A percentile compares a stretch with the other conserved stretches of the same genome.
Evolutionary conservation across 2,888 invertebrate species (phyloP).

Genomic region (Cerceris rybyensis): DNA sequence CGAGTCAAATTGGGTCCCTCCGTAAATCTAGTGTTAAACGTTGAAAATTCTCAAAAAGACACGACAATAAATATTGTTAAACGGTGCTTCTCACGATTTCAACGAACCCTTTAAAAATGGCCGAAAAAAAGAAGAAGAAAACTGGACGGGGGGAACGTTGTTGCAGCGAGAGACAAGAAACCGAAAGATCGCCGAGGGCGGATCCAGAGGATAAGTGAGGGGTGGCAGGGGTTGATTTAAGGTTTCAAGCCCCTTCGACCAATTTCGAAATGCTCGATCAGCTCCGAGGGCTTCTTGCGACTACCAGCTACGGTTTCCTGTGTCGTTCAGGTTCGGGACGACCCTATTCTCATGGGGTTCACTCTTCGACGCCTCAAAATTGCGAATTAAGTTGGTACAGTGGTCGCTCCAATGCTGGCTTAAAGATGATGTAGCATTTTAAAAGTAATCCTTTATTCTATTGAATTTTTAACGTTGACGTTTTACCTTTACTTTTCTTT

Average conservation of each 20-base stretch:
- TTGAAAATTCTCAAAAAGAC: no score
- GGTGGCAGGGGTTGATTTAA: constrained; percentile 77
- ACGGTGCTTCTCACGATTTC: no score
- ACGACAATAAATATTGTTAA: no score
- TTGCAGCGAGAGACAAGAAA: constrained; percentile 80
- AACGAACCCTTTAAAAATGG: neutral
- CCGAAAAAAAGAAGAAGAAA: neutral
- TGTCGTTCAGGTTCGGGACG: neutral
- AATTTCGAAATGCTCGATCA: constrained; percentile 36
- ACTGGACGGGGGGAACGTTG: constrained; percentile 50
- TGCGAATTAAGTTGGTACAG: constrained; percentile 6
- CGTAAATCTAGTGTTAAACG: no score
- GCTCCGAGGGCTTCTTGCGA: constrained; percentile 24
- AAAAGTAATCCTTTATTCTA: neutral
- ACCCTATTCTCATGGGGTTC: constrained; percentile 10
- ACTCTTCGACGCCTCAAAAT: constrained; percentile 13
- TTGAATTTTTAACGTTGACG: neutral
- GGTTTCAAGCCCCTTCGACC: constrained; percentile 65
- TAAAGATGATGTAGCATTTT: neutral
- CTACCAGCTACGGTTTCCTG: neutral
- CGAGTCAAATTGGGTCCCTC: no score
- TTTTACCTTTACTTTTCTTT: no score
- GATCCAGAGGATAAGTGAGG: constrained; percentile 80
- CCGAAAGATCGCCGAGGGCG: constrained; percentile 73
- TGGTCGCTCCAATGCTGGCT: neutral